These are phyloP conservation scores for Epinotia nisella DNA, from an alignment of 2,888 invertebrate species.

Conservation along the genomic window DNA sequence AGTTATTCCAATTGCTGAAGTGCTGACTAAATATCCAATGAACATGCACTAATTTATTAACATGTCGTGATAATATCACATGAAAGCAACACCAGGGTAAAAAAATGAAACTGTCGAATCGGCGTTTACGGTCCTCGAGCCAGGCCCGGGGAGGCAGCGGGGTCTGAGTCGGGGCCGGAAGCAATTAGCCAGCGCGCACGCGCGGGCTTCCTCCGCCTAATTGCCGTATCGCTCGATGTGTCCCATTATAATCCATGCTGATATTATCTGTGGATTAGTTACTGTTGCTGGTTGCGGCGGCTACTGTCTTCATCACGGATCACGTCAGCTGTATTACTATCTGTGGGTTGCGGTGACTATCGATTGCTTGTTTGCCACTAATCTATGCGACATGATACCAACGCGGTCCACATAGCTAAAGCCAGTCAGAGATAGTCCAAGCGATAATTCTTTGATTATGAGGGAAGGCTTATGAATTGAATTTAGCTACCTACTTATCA, in stretches of 20 bases:
- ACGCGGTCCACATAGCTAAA: background rate
- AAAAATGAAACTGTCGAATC: too few species aligned
- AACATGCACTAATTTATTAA: too few species aligned
- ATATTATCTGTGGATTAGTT: conserved; percentile 57
- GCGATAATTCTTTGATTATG: too few species aligned
- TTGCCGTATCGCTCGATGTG: conserved; percentile 79
- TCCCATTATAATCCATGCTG: conserved; percentile 73
- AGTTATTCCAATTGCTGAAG: too few species aligned
- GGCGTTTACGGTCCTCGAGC: background rate
- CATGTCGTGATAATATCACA: too few species aligned
- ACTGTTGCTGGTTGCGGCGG: background rate
- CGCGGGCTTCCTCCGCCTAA: conserved; percentile 79
- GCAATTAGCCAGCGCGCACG: conserved; percentile 80
- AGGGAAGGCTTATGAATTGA: too few species aligned
- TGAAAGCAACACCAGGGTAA: too few species aligned
- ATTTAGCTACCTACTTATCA: too few species aligned
- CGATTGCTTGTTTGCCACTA: conserved; percentile 13
- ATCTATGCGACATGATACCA: background rate
- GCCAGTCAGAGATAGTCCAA: background rate
- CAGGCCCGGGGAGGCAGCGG: conserved; percentile 21
- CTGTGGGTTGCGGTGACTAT: conserved; percentile 5
- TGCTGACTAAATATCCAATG: too few species aligned
- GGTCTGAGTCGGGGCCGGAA: conserved; percentile 57
- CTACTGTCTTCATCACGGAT: conserved; percentile 23
- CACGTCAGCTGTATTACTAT: background rate